Base-by-base conservation (phyloP, 2,113 vertebrate genomes). In the Carassius gibelio region DNA sequence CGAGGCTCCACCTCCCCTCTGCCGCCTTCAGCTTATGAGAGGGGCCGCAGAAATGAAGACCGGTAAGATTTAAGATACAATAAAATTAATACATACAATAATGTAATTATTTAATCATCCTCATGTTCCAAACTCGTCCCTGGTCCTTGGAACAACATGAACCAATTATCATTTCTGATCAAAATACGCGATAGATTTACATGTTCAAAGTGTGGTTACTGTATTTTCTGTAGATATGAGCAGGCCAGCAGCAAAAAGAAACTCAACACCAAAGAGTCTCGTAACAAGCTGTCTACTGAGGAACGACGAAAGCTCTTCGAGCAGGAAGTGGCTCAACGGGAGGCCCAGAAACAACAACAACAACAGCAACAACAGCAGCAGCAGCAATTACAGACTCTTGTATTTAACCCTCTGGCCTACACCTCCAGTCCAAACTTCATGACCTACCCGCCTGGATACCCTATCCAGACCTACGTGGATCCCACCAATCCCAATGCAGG, bases 271-370 rank as follows among this genome's bases (percentile, higher is more conserved):
- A 98, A 99, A 90, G 98, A 99, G 81, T 55, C 82, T 62, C 96
- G 98, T 72, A 98, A 95, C 93, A 99, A 99, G 90, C 95, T 99
- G 8, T 96, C 97, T 13, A 99, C 98, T 0, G 98, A 99, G 88
- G 98, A 99, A 82, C 97, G 98, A 61, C 90, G 98, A 3, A 99
- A 99, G 87, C 92, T 99, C 59, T 99, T 99, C 2, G 98, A 99
- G 87, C 98, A 98, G 92, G 98, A 99, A 88, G 97, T 99, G 5
- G 98, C 98, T 36, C 98, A 99, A 3, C 86, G 96, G 0, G 98
- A 99, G 84, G 98, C 97, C 52, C 97, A 99, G 90, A 99, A 99
- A 36, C 98, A 98, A 0, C 97, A 98, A 0, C 93, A 94, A 23
- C 96, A 99, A 26, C 96, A 99, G 48, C 97, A 99, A 42, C 38